A percentile compares a stretch with the other conserved stretches of the same genome.
Conservation (phyloP, 1,140 invertebrate species). For the Glossosoma conforme region DNA sequence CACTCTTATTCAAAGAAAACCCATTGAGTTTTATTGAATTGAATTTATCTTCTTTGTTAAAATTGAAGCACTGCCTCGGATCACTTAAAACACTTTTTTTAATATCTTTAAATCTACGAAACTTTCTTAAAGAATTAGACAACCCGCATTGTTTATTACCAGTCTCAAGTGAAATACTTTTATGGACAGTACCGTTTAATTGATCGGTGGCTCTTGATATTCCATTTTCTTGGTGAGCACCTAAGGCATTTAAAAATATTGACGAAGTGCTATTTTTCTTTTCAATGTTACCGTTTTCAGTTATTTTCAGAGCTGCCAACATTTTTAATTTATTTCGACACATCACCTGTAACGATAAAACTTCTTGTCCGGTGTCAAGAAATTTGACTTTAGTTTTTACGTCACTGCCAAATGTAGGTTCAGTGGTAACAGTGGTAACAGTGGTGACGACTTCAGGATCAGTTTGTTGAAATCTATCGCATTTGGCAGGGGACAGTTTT, state of each 20-base stretch:
- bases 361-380: too few relatives aligned
- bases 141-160: too few relatives aligned
- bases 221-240: not conserved
- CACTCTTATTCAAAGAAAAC: constrained; percentile 1
- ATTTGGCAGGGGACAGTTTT: constrained; percentile 17
- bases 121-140: constrained; percentile 17
- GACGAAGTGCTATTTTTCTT: too few relatives aligned
- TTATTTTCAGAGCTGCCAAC: too few relatives aligned
- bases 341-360: too few relatives aligned
- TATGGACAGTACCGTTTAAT: too few relatives aligned
- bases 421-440: too few relatives aligned
- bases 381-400: too few relatives aligned
- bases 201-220: not conserved
- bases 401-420: too few relatives aligned
- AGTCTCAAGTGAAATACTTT: too few relatives aligned
- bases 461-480: constrained; percentile 21
- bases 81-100: constrained; percentile 11
- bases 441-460: constrained; percentile 15
- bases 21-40: not conserved
- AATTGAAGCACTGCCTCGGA: not conserved
- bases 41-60: not conserved
- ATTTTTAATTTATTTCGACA: too few relatives aligned
- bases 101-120: constrained; percentile 16
- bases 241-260: not conserved
- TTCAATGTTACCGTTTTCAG: too few relatives aligned